Evolutionary conservation across 2,113 vertebrate species (phyloP).

Genomic region (Noctilio leporinus): DNA sequence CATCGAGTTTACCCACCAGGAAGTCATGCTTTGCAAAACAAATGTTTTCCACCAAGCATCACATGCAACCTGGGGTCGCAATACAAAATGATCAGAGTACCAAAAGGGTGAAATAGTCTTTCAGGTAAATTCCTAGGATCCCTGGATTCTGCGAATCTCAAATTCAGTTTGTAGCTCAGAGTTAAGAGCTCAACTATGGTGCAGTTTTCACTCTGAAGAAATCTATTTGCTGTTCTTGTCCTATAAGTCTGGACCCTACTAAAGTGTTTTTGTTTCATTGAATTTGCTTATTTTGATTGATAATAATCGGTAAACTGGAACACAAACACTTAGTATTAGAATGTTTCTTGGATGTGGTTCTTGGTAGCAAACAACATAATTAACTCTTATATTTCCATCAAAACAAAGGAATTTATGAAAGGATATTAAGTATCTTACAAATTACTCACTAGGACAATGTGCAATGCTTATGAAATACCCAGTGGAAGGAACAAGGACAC

Average conservation of each 20-base stretch:
- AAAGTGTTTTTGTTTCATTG: neutral
- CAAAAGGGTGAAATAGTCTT: neutral
- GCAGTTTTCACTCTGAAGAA: neutral
- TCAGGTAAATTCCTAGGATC: neutral
- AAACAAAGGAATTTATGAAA: conserved; percentile 3
- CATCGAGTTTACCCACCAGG: neutral
- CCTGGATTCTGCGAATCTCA: neutral
- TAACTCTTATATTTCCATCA: neutral
- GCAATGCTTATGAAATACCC: neutral
- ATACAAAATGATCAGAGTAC: neutral
- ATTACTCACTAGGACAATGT: neutral
- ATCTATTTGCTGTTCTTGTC: neutral
- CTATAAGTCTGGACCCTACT: neutral
- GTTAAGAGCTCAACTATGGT: neutral
- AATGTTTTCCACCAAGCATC: neutral
- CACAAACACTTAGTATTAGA: neutral
- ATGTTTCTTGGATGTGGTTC: neutral
- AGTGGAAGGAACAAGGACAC: neutral
- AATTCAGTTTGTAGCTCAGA: neutral
- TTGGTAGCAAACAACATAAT: neutral
- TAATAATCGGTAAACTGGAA: neutral
- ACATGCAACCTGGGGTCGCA: neutral
- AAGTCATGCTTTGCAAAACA: neutral
- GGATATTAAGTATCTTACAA: neutral
- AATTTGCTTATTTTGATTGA: neutral